Percentiles rank a stretch among this genome's conserved stretches.
Conservation (phyloP, 2,888 invertebrate species). For the Crepidodera aurea region DNA sequence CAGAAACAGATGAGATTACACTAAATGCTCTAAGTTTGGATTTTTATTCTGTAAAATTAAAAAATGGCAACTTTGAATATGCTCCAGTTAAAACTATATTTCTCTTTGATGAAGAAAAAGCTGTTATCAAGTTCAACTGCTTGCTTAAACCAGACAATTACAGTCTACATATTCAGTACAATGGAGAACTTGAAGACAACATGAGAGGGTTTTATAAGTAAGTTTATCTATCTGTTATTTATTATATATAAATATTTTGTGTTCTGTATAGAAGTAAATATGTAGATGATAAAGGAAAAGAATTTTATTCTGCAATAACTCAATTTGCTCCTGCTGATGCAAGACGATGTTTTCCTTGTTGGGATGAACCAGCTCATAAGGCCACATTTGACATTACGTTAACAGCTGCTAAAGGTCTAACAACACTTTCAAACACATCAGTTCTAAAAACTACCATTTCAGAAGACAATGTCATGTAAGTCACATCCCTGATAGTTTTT, state of each 20-base stretch:
- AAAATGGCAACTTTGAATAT: conserved; percentile 59
- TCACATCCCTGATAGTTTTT: not conserved
- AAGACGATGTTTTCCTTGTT: conserved; percentile 91
- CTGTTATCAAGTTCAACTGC: conserved; percentile 70
- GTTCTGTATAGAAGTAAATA: conserved; percentile 84
- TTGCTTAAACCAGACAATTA: conserved; percentile 67
- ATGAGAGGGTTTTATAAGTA: conserved; percentile 79
- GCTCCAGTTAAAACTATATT: conserved; percentile 56
- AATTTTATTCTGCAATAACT: conserved; percentile 85
- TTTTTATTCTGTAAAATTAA: conserved; percentile 68
- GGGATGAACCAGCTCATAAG: conserved; percentile 97
- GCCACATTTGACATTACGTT: conserved; percentile 92
- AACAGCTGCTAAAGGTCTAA: conserved; percentile 76
- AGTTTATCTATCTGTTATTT: too few species aligned
- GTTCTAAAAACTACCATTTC: conserved; percentile 56
- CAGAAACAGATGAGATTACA: conserved; percentile 71
- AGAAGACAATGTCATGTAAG: conserved; percentile 36
- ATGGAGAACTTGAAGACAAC: conserved; percentile 87
- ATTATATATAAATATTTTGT: too few species aligned
- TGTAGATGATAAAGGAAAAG: conserved; percentile 74
- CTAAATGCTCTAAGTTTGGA: conserved; percentile 81
- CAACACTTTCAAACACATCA: conserved; percentile 94
- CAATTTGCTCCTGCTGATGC: conserved; percentile 94
- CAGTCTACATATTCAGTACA: conserved; percentile 74
- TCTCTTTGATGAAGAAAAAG: conserved; percentile 72